Evolutionary conservation across 2,888 invertebrate species (phyloP).

Genomic region (Drosophila rellima): DNA sequence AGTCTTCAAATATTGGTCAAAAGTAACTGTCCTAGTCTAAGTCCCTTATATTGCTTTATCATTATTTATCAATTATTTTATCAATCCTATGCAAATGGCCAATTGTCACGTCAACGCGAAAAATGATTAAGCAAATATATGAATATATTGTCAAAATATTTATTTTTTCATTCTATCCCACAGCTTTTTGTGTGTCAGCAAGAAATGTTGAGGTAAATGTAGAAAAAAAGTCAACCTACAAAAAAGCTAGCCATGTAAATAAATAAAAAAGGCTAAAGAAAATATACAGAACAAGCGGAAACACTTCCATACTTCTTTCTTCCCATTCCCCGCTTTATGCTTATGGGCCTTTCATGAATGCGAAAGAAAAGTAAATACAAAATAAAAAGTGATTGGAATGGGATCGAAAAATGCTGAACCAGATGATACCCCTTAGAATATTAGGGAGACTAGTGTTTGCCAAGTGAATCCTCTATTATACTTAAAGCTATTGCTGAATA

Average conservation of each 20-base stretch:
- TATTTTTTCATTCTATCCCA: conserved; percentile 36
- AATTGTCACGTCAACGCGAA: conserved; percentile 25
- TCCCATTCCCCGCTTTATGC: conserved; percentile 1
- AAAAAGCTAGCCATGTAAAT: conserved; percentile 27
- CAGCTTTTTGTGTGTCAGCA: conserved; percentile 6
- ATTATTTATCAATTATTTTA: neutral
- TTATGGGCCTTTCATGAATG: conserved; percentile 47
- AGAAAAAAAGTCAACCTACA: conserved; percentile 19
- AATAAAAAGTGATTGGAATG: conserved; percentile 21
- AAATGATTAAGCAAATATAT: conserved; percentile 50
- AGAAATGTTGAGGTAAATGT: conserved; percentile 18
- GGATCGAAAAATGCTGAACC: neutral
- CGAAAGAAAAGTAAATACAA: conserved; percentile 54
- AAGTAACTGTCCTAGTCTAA: no score
- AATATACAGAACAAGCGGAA: conserved; percentile 40
- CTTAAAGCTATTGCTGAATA: no score
- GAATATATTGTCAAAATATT: conserved; percentile 66
- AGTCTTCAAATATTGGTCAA: neutral
- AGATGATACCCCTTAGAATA: conserved; percentile 7
- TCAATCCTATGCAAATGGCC: conserved; percentile 13
- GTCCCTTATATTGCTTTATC: neutral
- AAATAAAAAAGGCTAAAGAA: conserved; percentile 30
- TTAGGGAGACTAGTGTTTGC: neutral
- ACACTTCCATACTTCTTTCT: conserved; percentile 49
- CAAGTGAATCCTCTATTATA: no score